Percentiles rank a stretch among this genome's conserved stretches.
These are phyloP conservation scores for Formica selysi DNA, from an alignment of 1,140 invertebrate species.

Conservation along the genomic window DNA sequence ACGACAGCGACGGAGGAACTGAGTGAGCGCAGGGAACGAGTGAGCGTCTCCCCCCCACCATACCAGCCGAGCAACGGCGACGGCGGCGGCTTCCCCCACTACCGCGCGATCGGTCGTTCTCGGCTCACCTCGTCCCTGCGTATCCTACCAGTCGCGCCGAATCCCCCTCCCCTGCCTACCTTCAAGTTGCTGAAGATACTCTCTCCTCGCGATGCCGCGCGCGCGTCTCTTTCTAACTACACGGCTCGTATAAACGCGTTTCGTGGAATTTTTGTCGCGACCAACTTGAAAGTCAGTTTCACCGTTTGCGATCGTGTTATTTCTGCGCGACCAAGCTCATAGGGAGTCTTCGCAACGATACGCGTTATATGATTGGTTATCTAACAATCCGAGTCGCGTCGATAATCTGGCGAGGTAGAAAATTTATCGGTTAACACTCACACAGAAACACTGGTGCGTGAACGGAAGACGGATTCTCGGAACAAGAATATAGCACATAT, in stretches of 20 bases:
- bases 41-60: slow-evolving; percentile 82
- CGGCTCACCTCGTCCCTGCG: slow-evolving; percentile 50
- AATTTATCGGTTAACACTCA: not conserved
- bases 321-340: not conserved
- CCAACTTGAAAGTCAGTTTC: slow-evolving; percentile 21
- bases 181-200: slow-evolving; percentile 37
- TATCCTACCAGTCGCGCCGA: slow-evolving; percentile 36
- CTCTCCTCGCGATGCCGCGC: slow-evolving; percentile 13
- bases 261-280: slow-evolving; percentile 40
- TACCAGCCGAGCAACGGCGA: slow-evolving; percentile 19
- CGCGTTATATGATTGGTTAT: not conserved
- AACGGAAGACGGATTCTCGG: slow-evolving; percentile 5
- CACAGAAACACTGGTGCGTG: not conserved
- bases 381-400: not conserved
- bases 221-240: not conserved
- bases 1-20: slow-evolving; percentile 81
- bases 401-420: not conserved
- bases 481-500: not conserved
- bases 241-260: slow-evolving; percentile 35
- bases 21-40: slow-evolving; percentile 79
- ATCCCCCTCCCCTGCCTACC: slow-evolving; percentile 47
- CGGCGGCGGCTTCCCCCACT: slow-evolving; percentile 31
- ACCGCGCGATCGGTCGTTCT: slow-evolving; percentile 55
- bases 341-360: not conserved
- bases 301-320: not conserved